phyloP scores from a whole-genome alignment of 2,113 vertebrate species.

The Mobula birostris region DNA sequence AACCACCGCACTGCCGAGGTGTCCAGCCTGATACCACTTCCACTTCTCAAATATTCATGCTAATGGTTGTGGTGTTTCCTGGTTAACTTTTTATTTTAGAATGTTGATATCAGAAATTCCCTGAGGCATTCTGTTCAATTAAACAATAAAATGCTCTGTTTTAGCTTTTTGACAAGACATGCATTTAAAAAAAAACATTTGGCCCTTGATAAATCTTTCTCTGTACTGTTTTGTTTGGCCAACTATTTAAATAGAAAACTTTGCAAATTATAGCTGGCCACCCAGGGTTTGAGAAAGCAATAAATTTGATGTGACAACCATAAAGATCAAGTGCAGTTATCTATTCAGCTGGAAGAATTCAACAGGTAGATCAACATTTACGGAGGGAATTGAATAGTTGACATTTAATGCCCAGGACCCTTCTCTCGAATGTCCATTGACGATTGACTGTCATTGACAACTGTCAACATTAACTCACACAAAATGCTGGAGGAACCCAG shows the following conservation, averaged over 20 bases:
- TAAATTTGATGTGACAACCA: background rate
- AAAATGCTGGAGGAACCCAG: too few relatives aligned
- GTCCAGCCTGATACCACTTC: background rate
- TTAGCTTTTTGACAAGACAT: slow-evolving; percentile 23
- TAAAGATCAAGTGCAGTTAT: background rate
- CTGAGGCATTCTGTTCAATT: slow-evolving; percentile 7
- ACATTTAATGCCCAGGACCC: too few relatives aligned
- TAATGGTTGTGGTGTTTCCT: background rate
- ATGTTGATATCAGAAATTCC: background rate
- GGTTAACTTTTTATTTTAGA: background rate
- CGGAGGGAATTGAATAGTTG: too few relatives aligned
- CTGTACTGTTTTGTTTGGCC: background rate
- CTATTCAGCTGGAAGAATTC: too few relatives aligned
- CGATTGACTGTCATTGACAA: too few relatives aligned
- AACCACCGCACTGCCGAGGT: too few relatives aligned
- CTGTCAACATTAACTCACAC: too few relatives aligned
- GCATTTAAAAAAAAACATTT: background rate
- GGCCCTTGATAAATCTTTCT: background rate
- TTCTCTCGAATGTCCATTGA: too few relatives aligned
- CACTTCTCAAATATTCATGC: background rate
- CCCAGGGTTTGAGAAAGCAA: slow-evolving; percentile 10
- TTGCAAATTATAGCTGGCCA: background rate
- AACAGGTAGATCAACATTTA: too few relatives aligned
- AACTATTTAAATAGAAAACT: background rate
- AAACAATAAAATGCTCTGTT: background rate